A percentile compares a stretch with the other conserved stretches of the same genome.
These are phyloP conservation scores for Apodemia mormo DNA, from an alignment of 2,888 invertebrate genomes.

Conservation along the genomic window DNA sequence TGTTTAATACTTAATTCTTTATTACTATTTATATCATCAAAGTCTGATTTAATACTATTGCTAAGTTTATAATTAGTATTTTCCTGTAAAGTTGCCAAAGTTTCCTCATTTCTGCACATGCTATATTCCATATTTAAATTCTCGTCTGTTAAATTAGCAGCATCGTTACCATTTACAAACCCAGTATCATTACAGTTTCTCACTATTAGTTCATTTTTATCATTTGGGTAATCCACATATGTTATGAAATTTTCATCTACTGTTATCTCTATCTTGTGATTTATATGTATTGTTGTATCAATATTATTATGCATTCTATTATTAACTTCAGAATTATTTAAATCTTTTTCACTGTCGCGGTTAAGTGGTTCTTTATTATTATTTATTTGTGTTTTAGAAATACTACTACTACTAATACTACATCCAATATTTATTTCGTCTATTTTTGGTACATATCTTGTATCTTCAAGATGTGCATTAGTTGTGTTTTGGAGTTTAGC, in stretches of 20 bases:
- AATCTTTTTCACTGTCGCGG: background rate
- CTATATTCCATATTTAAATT: background rate
- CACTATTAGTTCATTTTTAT: background rate
- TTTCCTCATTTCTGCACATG: background rate
- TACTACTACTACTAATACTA: background rate
- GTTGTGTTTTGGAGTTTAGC: background rate
- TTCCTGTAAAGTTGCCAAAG: background rate
- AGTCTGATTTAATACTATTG: background rate
- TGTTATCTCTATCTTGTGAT: background rate
- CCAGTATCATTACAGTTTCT: background rate
- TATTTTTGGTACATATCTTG: background rate
- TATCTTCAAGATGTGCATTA: background rate
- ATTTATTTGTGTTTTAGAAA: background rate
- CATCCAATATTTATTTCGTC: background rate
- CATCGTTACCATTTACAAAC: background rate
- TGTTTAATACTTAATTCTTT: background rate
- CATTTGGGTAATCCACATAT: background rate
- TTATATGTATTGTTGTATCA: background rate
- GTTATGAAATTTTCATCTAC: background rate
- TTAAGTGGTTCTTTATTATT: background rate
- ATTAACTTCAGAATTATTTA: background rate
- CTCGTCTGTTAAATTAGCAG: background rate
- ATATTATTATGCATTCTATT: conserved; percentile 1
- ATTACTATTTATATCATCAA: background rate
- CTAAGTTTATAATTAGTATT: background rate